phyloP scores from a whole-genome alignment of 2,888 invertebrate species.

The Altica lythri region DNA sequence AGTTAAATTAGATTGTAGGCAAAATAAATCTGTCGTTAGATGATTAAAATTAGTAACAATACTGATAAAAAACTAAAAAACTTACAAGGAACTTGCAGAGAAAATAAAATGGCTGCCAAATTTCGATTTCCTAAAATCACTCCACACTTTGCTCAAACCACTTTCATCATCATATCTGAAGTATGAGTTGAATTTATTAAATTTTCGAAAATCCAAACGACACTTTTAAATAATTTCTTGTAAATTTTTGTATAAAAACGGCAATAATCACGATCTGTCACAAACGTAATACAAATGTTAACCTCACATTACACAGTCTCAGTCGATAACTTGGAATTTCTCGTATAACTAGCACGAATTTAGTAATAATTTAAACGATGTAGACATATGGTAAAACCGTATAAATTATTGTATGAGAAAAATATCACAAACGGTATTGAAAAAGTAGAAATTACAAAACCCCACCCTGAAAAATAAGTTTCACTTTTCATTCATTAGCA shows the following conservation, averaged over 20 bases:
- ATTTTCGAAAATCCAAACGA: slow-evolving; percentile 1
- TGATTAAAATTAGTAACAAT: not conserved
- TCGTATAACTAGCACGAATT: slow-evolving; percentile 10
- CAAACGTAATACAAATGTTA: slow-evolving; percentile 35
- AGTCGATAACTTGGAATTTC: slow-evolving; percentile 32
- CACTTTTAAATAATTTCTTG: slow-evolving; percentile 6
- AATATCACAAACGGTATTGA: slow-evolving; percentile 30
- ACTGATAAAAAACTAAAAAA: slow-evolving; percentile 34
- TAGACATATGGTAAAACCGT: slow-evolving; percentile 6
- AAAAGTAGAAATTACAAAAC: slow-evolving; percentile 39
- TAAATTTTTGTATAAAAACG: slow-evolving; percentile 21
- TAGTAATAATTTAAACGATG: not conserved
- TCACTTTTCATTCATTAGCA: slow-evolving; percentile 34
- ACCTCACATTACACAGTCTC: slow-evolving; percentile 36
- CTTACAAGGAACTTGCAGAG: slow-evolving; percentile 43
- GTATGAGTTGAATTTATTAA: not conserved
- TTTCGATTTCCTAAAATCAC: slow-evolving; percentile 36
- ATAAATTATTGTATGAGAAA: slow-evolving; percentile 17
- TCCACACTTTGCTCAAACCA: slow-evolving; percentile 28
- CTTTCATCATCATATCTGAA: slow-evolving; percentile 27
- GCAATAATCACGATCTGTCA: slow-evolving; percentile 34
- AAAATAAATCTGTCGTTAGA: no score
- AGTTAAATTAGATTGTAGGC: no score
- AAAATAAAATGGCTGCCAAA: slow-evolving; percentile 41
- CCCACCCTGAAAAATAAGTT: slow-evolving; percentile 43